Evolutionary conservation across 2,113 vertebrate species (phyloP).

Genomic region (Lepisosteus oculatus): DNA sequence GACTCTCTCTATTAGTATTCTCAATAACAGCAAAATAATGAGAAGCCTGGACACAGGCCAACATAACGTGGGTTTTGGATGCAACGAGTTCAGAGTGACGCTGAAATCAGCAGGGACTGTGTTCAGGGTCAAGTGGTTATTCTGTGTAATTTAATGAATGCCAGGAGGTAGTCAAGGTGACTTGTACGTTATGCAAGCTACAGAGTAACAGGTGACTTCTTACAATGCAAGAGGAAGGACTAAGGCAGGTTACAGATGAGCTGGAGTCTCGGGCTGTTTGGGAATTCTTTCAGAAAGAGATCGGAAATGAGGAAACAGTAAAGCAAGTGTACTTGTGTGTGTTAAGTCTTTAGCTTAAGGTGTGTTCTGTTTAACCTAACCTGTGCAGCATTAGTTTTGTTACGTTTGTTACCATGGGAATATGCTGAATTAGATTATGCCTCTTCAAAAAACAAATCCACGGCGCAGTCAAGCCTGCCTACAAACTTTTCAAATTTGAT

Average conservation of each 20-base stretch:
- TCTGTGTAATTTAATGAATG: conserved; percentile 36
- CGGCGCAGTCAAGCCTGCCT: too few relatives aligned
- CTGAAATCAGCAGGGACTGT: neutral
- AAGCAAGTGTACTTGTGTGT: neutral
- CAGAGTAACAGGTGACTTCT: conserved; percentile 18
- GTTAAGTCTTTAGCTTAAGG: too few relatives aligned
- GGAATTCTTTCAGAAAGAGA: too few relatives aligned
- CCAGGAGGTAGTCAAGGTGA: conserved; percentile 43
- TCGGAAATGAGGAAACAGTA: conserved; percentile 2
- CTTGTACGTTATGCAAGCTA: conserved; percentile 47
- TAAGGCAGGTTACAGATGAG: too few relatives aligned
- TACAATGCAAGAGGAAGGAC: too few relatives aligned
- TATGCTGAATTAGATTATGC: too few relatives aligned
- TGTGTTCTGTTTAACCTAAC: too few relatives aligned
- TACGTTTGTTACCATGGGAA: too few relatives aligned
- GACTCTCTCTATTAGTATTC: neutral
- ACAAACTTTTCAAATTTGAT: too few relatives aligned
- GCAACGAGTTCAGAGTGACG: neutral
- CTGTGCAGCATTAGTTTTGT: too few relatives aligned
- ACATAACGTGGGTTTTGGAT: neutral
- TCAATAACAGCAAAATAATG: neutral
- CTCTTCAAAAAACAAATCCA: too few relatives aligned
- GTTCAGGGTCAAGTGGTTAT: neutral
- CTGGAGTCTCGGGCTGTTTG: too few relatives aligned
- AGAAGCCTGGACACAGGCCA: neutral